These are phyloP conservation scores for Pseudochirops corinnae DNA, from an alignment of 2,797 vertebrate genomes.

Conservation along the genomic window DNA sequence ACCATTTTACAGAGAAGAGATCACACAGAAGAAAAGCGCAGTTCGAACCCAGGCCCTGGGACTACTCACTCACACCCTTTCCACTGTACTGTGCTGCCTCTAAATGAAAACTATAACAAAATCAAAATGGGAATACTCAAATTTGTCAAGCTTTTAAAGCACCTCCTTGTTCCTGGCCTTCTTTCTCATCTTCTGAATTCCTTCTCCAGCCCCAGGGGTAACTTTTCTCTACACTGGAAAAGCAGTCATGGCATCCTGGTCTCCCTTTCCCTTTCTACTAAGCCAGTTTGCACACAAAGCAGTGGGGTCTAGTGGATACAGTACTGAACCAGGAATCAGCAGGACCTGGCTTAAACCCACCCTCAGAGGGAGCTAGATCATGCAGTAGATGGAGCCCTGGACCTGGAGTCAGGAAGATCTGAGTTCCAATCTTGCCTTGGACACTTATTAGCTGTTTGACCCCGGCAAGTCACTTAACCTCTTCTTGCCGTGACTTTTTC, in stretches of 20 bases:
- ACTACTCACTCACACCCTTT: neutral
- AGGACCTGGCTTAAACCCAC: neutral
- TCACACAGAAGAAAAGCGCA: neutral
- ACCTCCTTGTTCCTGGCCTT: neutral
- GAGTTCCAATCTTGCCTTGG: neutral
- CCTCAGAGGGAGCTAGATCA: no score
- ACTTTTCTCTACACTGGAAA: neutral
- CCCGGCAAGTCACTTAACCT: neutral
- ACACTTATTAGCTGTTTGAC: neutral
- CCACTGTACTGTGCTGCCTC: neutral
- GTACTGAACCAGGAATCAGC: neutral
- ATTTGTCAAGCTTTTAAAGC: neutral
- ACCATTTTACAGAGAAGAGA: neutral
- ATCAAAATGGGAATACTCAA: neutral
- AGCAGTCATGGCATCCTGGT: neutral
- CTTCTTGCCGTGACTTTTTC: neutral
- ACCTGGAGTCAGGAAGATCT: neutral
- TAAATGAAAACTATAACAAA: neutral
- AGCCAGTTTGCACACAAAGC: neutral
- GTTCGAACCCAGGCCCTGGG: neutral
- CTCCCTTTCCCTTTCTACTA: neutral
- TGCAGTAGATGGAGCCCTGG: neutral
- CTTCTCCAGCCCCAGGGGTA: neutral
- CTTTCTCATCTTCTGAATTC: neutral
- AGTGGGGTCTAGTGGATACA: neutral